Base-by-base conservation (phyloP, 23 tunicate species). In the Aplidium turbinatum region DNA sequence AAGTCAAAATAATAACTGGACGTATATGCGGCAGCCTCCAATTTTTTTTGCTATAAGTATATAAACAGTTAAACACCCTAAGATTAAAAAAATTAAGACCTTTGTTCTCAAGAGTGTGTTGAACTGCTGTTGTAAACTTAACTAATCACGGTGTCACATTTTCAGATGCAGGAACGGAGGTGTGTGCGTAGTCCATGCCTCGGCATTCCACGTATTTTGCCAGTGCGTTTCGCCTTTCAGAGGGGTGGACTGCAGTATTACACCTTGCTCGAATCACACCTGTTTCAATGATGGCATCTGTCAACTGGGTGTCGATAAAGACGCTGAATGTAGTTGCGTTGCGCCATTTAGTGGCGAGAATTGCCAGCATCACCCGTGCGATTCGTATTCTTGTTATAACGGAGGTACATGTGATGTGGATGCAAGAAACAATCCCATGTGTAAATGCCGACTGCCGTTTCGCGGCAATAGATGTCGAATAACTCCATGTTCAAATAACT, bases 161-260 rank as follows among this genome's bases (percentile, higher is more conserved):
- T 70, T 6, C 38, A 70, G 76, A 25, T 70, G 76, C 35, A 13
- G 3, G 18, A 70, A 70, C 26, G 76, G 76, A 3, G 76, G 76
- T 3, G 27, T 9, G n/a, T 70, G 76, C 47, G 35, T 16, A 27
- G 19, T 70, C 9, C 26, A 28, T 20, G 3, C n/a, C 27, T 19
- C 26, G 35, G 38, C 72, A 3, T 46, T 46, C 20, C 58, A 13
- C 18, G 26, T 70, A 3, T 38, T 46, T 30, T 70, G 76, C 58
- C 38, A 26, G 6, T 70, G 76, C 58, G 18, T 70, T 47, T 19
- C 58, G 3, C 76, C 76, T 25, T 70, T 70, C 35, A 47, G 47
- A 5, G 76, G 76, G 11, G 76, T 28, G 36, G 76, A 70, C 58
- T 70, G 76, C 35, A 47, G 76, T 24, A 47, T 70, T 30, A 27